Base-by-base conservation (phyloP, 2,113 vertebrate species). In the Corythoichthys haematopterus region DNA sequence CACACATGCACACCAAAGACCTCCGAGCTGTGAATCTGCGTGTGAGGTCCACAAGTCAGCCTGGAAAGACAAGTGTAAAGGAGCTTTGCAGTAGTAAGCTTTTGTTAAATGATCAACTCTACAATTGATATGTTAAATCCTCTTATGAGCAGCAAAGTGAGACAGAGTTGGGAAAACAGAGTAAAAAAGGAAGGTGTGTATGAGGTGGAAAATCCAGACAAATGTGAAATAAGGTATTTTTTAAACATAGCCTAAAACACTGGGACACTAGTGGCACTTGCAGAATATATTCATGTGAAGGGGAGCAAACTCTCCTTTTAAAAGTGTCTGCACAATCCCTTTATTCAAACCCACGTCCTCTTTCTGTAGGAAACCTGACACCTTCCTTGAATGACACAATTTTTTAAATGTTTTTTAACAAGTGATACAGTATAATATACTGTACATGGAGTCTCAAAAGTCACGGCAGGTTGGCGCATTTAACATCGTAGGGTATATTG, bases 101-200 rank as follows among this genome's bases (percentile, higher is more conserved):
- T 87, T 88, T 87, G 85, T 86, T 84, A 85, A 88, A 88, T 71
- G 67, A 77, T 70, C 77, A 90, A 88, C 88, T 89, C 87, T 72
- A 63, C 80, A 77, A 88, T 89, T 88, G 87, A 91, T 89, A 89
- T 87, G 88, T 69, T 84, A 88, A 90, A 89, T 87, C 83, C 79
- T 83, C 84, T 85, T 85, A 82, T 74, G 78, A 28, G 20, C 20
- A 77, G 77, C 65, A 87, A 75, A 78, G 73, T 78, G 64, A 78
- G 65, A 46, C 38, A 76, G 75, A 76, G 63, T 43, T 57, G 71
- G 48, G 40, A 45, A 50, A 70, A 59, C 13, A 36, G 48, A 36
- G 16, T 12, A 71, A 60, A 53, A 55, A 37, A 48, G 59, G 63
- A 66, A 64, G 53, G 60, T 66, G 65, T 45, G 12, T 6, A 58